Conservation (phyloP, 2,113 vertebrate species). For the Craseonycteris thonglongyai region DNA sequence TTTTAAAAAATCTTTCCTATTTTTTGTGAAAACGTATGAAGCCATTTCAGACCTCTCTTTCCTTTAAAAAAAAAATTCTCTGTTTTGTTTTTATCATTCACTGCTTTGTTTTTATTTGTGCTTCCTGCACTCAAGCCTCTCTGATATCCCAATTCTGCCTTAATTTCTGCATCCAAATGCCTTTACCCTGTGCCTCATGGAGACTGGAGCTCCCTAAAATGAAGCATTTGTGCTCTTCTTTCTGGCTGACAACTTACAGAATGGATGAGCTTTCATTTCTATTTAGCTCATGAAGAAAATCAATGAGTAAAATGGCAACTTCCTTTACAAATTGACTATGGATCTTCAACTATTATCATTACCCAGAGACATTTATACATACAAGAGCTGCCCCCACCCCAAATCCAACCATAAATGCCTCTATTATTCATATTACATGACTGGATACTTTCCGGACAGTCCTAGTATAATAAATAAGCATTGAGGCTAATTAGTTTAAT, state of each 20-base stretch:
- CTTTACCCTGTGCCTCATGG: background rate
- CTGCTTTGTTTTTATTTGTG: background rate
- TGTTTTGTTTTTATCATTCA: background rate
- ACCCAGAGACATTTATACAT: background rate
- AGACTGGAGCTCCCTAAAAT: background rate
- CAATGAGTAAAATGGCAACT: background rate
- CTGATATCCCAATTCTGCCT: background rate
- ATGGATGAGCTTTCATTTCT: background rate
- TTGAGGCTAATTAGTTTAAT: background rate
- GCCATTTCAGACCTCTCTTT: background rate
- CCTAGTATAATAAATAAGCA: background rate
- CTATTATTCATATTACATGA: too few species aligned
- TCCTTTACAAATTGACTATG: background rate
- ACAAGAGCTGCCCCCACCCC: too few species aligned
- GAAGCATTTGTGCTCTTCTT: background rate
- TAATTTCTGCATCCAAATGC: background rate
- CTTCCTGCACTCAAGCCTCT: background rate
- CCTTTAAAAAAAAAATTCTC: background rate
- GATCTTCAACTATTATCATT: background rate
- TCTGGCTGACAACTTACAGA: background rate
- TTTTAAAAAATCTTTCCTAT: background rate
- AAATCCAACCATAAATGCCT: too few species aligned
- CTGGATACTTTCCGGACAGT: too few species aligned
- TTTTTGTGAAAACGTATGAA: slow-evolving; percentile 12
- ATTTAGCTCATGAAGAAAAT: background rate